Evolutionary conservation across 2,888 invertebrate species (phyloP).

Genomic region (Oscheius sp.): DNA sequence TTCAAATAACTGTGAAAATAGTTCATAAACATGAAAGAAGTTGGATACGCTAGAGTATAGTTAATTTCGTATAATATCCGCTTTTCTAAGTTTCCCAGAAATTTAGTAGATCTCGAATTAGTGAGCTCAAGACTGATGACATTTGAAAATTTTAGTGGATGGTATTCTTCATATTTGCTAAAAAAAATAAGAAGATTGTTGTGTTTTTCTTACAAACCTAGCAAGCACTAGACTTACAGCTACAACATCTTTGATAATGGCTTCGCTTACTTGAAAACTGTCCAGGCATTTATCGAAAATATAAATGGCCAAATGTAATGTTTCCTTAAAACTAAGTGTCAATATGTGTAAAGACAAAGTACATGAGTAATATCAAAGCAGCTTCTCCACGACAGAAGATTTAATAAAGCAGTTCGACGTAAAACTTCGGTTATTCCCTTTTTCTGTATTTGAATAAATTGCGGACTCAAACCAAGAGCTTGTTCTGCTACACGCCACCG

Average conservation of each 20-base stretch:
- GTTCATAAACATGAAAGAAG: constrained; percentile 32
- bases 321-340: constrained; percentile 14
- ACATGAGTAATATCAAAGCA: constrained; percentile 13
- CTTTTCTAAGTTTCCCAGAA: constrained; percentile 1
- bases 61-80: constrained; percentile 2
- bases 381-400: background rate
- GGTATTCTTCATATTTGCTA: constrained; percentile 30
- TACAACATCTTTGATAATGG: constrained; percentile 22
- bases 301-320: constrained; percentile 26
- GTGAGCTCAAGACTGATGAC: constrained; percentile 9
- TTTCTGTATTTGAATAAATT: constrained; percentile 14
- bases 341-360: background rate
- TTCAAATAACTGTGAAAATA: constrained; percentile 26
- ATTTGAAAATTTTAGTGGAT: constrained; percentile 13
- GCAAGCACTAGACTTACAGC: constrained; percentile 26
- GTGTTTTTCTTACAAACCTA: background rate
- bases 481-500: constrained; percentile 8
- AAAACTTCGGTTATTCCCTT: constrained; percentile 1
- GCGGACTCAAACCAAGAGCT: constrained; percentile 3
- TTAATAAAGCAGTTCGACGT: background rate
- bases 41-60: constrained; percentile 19
- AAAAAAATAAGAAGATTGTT: background rate
- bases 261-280: background rate
- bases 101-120: background rate
- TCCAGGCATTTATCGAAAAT: constrained; percentile 34